Evolutionary conservation across 2,797 vertebrate species (phyloP), one percentile per base, ranked within the genome.

Genomic region (Cyclopterus lumpus): DNA sequence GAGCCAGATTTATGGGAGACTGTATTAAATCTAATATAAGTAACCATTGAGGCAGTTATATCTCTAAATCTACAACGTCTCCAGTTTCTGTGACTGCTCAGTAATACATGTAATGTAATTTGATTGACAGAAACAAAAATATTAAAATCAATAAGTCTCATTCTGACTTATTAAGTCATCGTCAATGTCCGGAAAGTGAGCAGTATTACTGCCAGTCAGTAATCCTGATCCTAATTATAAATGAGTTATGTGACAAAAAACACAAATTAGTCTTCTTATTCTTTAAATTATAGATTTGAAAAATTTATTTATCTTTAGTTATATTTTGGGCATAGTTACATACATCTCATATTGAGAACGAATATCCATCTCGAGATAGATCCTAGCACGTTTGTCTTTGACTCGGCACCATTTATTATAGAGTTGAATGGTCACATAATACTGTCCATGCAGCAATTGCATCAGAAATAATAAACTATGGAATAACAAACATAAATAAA

Each of bases 131-230:
- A 65, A 63, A 60, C 14, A 59, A 71, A 80, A 81, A 59, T 53
- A 70, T 49, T 3, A 68, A 10, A 14, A 64, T 55, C 9, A 26
- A 62, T 34, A 78, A 16, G 3, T 36, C 4, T 79, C 8, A 44
- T 54, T 92, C 91, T 67, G 90, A 91, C 89, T 85, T 78, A 1
- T 60, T 3, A 79, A 87, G 89, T 83, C 90, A 71, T 91, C 60
- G 88, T 93, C 88, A 66, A 0, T 16, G 20, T 62, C 67, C 57
- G 55, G 32, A 62, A 64, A 63, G 59, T 66, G 18, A 78, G 44
- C 24, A 18, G 6, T 12, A 38, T 42, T 44, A 54, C 34, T 63
- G 49, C 51, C 28, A n/a, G 12, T 59, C 38, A 71, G 4, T 18
- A 20, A 59, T 30, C 2, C 11, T 18, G 24, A 64, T 71, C 18